Percentiles rank a stretch among this genome's conserved stretches.
These are phyloP conservation scores for Lutjanus campechanus DNA, from an alignment of 2,797 vertebrate species.

Conservation along the genomic window DNA sequence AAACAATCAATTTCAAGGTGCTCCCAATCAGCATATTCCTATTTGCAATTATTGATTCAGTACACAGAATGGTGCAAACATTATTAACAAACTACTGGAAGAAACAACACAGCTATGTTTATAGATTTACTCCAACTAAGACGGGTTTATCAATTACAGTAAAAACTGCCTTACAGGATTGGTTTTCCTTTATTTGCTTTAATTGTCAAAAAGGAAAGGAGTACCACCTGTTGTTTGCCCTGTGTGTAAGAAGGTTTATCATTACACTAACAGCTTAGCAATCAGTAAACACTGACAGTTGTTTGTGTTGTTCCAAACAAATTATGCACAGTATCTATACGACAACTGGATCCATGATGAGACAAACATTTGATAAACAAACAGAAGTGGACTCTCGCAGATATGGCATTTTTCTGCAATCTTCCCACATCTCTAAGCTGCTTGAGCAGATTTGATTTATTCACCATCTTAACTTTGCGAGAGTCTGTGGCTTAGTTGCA, in stretches of 20 bases:
- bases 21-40: conserved; percentile 47
- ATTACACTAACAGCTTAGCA: conserved; percentile 28
- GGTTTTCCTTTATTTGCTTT: conserved; percentile 19
- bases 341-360: conserved; percentile 33
- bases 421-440: conserved; percentile 75
- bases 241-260: conserved; percentile 28
- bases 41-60: conserved; percentile 56
- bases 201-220: conserved; percentile 19
- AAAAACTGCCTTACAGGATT: conserved; percentile 33
- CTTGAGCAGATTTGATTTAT: conserved; percentile 79
- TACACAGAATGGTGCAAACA: conserved; percentile 38
- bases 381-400: conserved; percentile 53
- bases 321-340: conserved; percentile 44
- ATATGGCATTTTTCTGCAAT: conserved; percentile 61
- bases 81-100: conserved; percentile 46
- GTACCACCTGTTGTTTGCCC: conserved; percentile 58
- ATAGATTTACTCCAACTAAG: conserved; percentile 45
- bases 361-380: conserved; percentile 51
- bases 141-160: conserved; percentile 44
- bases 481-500: conserved; percentile 75
- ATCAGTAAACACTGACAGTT: conserved; percentile 53
- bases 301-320: conserved; percentile 40
- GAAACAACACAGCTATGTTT: conserved; percentile 44
- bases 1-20: conserved; percentile 78
- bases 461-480: conserved; percentile 77